Evolutionary conservation across 2,888 invertebrate genomes (phyloP).

Genomic region (Lamproptera curius): DNA sequence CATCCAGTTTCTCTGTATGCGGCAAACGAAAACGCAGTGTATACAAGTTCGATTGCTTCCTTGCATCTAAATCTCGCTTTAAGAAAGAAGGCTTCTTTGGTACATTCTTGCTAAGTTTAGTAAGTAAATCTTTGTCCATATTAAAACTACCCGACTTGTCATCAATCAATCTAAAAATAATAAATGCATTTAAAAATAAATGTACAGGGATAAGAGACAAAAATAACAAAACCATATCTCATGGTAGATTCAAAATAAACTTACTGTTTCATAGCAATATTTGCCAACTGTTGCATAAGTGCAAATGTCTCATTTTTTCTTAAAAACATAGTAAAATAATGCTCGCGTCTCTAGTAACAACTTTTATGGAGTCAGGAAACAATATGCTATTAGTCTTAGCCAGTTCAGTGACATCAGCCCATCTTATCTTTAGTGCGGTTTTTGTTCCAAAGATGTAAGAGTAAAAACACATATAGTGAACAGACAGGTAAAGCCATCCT

Average conservation of each 20-base stretch:
- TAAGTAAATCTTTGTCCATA: conserved; percentile 90
- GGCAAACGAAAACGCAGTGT: conserved; percentile 91
- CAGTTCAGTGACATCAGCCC: conserved; percentile 92
- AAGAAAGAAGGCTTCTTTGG: conserved; percentile 94
- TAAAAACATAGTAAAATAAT: conserved; percentile 94
- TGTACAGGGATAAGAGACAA: conserved; percentile 2
- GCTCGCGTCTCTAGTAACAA: conserved; percentile 90
- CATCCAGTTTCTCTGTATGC: conserved; percentile 94
- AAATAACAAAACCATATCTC: no score
- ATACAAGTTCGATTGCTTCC: conserved; percentile 95
- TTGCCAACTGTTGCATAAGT: conserved; percentile 96
- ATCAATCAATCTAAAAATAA: conserved; percentile 85
- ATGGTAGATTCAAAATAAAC: no score
- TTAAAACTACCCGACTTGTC: conserved; percentile 92
- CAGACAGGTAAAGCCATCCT: conserved; percentile 97
- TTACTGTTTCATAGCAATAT: conserved; percentile 96
- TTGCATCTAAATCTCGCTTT: conserved; percentile 96
- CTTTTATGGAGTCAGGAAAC: conserved; percentile 91
- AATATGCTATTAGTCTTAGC: conserved; percentile 86
- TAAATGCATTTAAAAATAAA: conserved; percentile 1
- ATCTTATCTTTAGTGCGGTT: conserved; percentile 91
- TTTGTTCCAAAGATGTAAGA: conserved; percentile 95
- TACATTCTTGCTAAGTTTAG: conserved; percentile 91
- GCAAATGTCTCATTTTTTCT: conserved; percentile 93
- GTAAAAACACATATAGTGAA: conserved; percentile 97